These are phyloP conservation scores for Noturus placidus DNA, from an alignment of 2,113 vertebrate species.

Conservation along the genomic window DNA sequence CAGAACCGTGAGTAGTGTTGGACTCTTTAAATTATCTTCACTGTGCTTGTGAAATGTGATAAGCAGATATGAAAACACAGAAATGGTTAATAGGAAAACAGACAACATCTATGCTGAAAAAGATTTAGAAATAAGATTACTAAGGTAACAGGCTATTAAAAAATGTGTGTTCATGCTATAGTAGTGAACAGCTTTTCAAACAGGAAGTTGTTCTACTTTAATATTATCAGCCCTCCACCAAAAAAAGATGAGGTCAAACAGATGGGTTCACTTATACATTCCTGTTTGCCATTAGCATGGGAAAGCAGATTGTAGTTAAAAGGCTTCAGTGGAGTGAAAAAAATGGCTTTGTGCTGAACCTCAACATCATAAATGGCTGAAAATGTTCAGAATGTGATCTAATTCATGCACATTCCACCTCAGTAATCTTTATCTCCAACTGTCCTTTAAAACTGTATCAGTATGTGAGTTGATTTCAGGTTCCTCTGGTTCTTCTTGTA, in stretches of 20 bases:
- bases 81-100: neutral
- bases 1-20: conserved; percentile 78
- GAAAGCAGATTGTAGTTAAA: conserved; percentile 57
- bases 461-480: conserved; percentile 13
- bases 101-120: neutral
- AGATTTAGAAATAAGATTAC: neutral
- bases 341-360: conserved; percentile 20
- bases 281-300: conserved; percentile 63
- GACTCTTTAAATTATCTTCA: neutral
- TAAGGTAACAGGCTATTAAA: neutral
- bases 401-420: conserved; percentile 28
- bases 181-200: conserved; percentile 40
- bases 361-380: conserved; percentile 7
- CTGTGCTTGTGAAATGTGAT: neutral
- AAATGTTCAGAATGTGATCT: conserved; percentile 24
- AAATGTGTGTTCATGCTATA: neutral
- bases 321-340: conserved; percentile 8
- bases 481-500: neutral
- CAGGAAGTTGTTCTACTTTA: conserved; percentile 58
- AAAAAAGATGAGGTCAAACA: conserved; percentile 59
- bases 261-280: conserved; percentile 70
- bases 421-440: conserved; percentile 8
- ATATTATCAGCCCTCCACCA: conserved; percentile 58
- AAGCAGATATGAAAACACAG: neutral
- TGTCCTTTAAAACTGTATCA: conserved; percentile 29